Evolutionary conservation across 1,140 invertebrate genomes (phyloP), one percentile per base, ranked within the genome.

Genomic region (Drosophila sulfurigaster): DNA sequence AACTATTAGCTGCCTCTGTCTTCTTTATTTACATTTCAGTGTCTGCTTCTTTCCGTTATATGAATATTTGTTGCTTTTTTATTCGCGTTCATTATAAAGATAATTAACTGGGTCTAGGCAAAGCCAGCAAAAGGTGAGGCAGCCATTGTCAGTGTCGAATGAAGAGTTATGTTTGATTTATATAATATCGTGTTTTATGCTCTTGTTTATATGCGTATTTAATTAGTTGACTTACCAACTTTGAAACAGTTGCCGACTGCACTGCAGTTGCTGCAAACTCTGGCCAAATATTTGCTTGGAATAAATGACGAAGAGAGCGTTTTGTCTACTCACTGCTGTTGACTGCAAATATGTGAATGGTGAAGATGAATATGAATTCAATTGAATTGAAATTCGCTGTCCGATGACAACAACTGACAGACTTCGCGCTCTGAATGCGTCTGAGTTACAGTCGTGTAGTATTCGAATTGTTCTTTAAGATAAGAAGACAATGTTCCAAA

Each of bases 101-200:
- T 88, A 82, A 88, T 74, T 68, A 83, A 60, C 49, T 80, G 69
- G 77, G 80, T 88, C 83, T 82, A 82, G 77, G 81, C 74, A 48
- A 32, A 28, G n/a, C 25, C 20, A 25, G 20, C 0, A 25, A 25
- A 2, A 38, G 35, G 35, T 38, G 1, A 68, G 59, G 15, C 32
- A 30, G 28, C n/a, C 10, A 49, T 11, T 28, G 8, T 16, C 35
- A 15, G 48, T 75, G 68, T 86, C 76, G 78, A 86, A 74, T 70
- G 54, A 35, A 64, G 66, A 86, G 41, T 82, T 87, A 85, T 86
- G 82, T 6, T 43, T 0, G 15, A 20, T 64, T 78, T 83, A 83
- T 78, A 77, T 85, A 88, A 80, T 57, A 52, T 15, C 15, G 35
- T 5, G n/a, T 28, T 56, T 25, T 13, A 43, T 25, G 41, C 11